These are phyloP conservation scores for Aegotheles bennettii DNA, from an alignment of 2,113 vertebrate genomes.

Conservation along the genomic window DNA sequence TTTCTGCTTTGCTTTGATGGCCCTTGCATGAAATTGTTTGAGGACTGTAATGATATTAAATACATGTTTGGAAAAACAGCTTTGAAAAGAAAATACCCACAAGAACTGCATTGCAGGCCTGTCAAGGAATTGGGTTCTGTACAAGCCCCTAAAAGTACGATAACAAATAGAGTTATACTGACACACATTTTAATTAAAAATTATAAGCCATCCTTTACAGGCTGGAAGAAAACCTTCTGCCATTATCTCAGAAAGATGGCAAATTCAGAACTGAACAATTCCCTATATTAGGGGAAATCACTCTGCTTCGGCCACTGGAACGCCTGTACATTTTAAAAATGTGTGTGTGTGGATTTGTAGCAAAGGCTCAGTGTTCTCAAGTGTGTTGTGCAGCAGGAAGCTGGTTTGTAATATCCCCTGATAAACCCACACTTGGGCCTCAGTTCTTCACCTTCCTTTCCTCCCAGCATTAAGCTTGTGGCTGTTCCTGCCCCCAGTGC, in stretches of 20 bases:
- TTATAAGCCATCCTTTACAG: background rate
- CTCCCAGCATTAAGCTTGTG: background rate
- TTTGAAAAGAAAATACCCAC: background rate
- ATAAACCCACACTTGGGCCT: background rate
- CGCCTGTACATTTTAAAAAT: fast-evolving
- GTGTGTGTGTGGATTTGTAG: background rate
- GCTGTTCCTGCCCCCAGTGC: background rate
- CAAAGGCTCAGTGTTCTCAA: background rate
- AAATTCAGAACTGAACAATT: background rate
- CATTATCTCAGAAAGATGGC: background rate
- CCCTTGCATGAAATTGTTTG: background rate
- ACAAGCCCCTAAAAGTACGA: background rate
- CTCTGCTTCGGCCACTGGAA: background rate
- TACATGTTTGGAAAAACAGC: background rate
- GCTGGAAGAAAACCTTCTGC: background rate
- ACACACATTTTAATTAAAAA: background rate
- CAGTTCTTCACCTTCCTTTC: background rate
- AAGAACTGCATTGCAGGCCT: background rate
- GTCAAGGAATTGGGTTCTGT: background rate
- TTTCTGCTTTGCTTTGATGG: background rate
- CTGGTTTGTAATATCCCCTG: background rate
- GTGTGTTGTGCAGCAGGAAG: background rate
- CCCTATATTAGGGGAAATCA: background rate
- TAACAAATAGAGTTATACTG: background rate
- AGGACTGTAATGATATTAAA: background rate